phyloP scores from a whole-genome alignment of 2,888 invertebrate genomes.

The Stenolophus ochropezus region DNA sequence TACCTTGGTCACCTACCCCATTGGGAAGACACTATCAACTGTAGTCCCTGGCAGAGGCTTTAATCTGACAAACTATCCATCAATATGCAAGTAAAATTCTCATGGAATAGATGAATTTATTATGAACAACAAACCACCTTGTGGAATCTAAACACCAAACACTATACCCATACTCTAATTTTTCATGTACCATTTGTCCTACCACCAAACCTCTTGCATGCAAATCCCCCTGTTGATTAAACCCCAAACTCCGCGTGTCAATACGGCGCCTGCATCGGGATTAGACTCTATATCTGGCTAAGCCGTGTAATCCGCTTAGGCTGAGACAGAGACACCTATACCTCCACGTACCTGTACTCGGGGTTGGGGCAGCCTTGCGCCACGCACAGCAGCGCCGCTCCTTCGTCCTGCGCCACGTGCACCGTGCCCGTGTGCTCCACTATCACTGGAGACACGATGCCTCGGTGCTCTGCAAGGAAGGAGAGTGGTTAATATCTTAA shows the following conservation, averaged over 20 bases:
- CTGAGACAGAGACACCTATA: neutral
- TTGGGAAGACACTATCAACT: too few species aligned
- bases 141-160: too few species aligned
- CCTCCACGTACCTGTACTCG: conserved; percentile 79
- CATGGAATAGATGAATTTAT: too few species aligned
- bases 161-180: too few species aligned
- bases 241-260: conserved; percentile 57
- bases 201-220: too few species aligned
- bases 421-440: conserved; percentile 83
- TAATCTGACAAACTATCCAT: too few species aligned
- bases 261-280: conserved; percentile 45
- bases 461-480: conserved; percentile 79
- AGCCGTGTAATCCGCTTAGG: conserved; percentile 56
- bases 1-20: too few species aligned
- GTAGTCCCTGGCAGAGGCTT: too few species aligned
- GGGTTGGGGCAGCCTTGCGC: conserved; percentile 88
- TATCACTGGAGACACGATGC: conserved; percentile 82
- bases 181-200: too few species aligned
- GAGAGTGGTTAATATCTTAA: too few species aligned
- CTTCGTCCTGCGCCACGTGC: conserved; percentile 83
- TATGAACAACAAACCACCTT: too few species aligned
- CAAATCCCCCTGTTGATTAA: conserved; percentile 54
- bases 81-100: too few species aligned
- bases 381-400: conserved; percentile 84
- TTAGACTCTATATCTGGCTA: conserved; percentile 47